Conservation (phyloP, 2,113 vertebrate species). For the Peromyscus californicus region DNA sequence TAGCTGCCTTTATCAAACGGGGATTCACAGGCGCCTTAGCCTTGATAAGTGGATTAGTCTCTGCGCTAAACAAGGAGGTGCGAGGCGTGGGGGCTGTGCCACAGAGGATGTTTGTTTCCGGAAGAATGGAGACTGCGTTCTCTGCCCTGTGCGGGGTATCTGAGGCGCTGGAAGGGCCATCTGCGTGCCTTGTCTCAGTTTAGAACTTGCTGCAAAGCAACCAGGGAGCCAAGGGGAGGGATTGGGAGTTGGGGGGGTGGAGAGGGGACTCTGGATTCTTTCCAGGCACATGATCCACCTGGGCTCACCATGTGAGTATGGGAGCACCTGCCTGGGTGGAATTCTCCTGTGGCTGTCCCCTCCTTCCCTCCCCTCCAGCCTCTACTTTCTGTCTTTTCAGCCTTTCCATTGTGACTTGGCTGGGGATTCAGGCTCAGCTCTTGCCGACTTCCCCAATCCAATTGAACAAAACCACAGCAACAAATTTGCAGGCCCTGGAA, state of each 20-base stretch:
- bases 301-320: background rate
- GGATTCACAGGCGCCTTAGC: constrained; percentile 89
- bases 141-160: constrained; percentile 67
- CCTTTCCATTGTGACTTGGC: background rate
- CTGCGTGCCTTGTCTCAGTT: background rate
- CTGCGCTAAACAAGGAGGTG: constrained; percentile 90
- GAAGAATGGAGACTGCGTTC: constrained; percentile 86
- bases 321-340: background rate
- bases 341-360: fast-evolving
- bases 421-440: background rate
- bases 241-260: background rate
- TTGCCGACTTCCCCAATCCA: background rate
- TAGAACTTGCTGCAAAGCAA: background rate
- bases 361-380: background rate
- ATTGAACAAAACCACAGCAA: background rate
- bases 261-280: background rate
- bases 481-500: background rate
- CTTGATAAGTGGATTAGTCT: constrained; percentile 92
- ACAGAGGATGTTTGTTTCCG: constrained; percentile 90
- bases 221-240: background rate
- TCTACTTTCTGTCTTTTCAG: background rate
- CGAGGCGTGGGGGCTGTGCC: constrained; percentile 86
- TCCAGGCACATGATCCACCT: background rate
- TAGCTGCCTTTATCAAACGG: constrained; percentile 89
- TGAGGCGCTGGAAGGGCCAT: constrained; percentile 61